Conservation (phyloP, 2,797 vertebrate genomes). For the Eulemur albifrons region DNA sequence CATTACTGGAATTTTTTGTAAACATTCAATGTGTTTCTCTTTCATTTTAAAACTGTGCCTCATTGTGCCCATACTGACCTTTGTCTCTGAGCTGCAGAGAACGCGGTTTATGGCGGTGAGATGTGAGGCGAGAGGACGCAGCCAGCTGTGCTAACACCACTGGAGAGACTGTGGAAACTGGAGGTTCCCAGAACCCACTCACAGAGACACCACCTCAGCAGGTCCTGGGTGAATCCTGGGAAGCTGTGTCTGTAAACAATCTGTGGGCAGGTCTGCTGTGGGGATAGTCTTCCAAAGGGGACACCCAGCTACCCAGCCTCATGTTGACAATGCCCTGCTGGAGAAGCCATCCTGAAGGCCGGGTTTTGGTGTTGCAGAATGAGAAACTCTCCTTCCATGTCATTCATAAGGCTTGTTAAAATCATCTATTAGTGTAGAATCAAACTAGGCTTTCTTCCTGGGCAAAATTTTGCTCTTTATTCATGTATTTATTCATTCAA, state of each 20-base stretch:
- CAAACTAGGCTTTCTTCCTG: neutral
- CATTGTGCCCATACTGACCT: neutral
- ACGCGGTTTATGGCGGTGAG: no score
- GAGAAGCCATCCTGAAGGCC: neutral
- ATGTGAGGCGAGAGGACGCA: fast-evolving
- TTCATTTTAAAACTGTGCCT: neutral
- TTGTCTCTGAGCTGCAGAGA: neutral
- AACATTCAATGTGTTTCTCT: neutral
- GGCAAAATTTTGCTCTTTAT: neutral
- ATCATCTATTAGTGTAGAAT: neutral
- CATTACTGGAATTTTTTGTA: neutral
- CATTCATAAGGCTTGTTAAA: neutral
- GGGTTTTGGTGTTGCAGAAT: neutral
- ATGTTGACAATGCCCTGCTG: neutral
- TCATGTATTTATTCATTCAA: fast-evolving
- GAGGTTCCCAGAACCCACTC: neutral
- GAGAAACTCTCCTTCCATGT: neutral
- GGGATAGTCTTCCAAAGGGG: neutral
- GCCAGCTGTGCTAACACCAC: neutral
- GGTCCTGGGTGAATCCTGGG: neutral
- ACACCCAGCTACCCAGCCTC: neutral
- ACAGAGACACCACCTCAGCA: neutral
- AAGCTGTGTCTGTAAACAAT: neutral
- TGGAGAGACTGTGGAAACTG: neutral
- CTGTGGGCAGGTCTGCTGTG: neutral